Conservation (phyloP, 2,797 vertebrate species). For the Toxotes lorentzi region DNA sequence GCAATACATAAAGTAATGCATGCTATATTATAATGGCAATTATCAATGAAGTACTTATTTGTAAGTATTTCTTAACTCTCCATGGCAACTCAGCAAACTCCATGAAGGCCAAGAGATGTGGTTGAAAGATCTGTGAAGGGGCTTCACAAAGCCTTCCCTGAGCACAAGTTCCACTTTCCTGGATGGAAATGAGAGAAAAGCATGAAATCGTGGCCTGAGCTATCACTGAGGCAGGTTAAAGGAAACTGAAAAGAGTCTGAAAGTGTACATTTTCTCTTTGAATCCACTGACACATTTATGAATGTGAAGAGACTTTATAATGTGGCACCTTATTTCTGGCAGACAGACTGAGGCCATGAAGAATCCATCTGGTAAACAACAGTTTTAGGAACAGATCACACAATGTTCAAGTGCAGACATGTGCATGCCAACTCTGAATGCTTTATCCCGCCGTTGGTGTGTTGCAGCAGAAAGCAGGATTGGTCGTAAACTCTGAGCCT, state of each 20-base stretch:
- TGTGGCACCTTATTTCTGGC: neutral
- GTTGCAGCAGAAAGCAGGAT: constrained; percentile 14
- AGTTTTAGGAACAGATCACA: neutral
- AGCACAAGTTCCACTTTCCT: constrained; percentile 12
- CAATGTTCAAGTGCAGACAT: neutral
- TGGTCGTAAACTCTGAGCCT: neutral
- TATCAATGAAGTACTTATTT: too few relatives aligned
- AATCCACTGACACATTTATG: neutral
- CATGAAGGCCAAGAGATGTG: too few relatives aligned
- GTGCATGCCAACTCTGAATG: neutral
- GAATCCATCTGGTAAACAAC: neutral
- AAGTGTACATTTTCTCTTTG: constrained; percentile 13
- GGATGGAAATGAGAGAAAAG: constrained; percentile 44
- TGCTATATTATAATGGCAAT: too few relatives aligned
- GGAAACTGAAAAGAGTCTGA: constrained; percentile 39
- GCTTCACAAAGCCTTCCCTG: constrained; percentile 40
- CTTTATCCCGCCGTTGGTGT: neutral
- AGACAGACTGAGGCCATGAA: neutral
- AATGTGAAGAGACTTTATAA: neutral
- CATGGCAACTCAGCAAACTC: too few relatives aligned
- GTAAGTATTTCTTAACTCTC: too few relatives aligned
- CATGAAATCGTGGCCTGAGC: constrained; percentile 31
- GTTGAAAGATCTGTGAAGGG: neutral
- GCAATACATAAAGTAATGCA: too few relatives aligned
- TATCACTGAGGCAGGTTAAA: constrained; percentile 24